These are phyloP conservation scores for Himantopus leucocephalus DNA, from an alignment of 2,113 vertebrate genomes.

Conservation along the genomic window DNA sequence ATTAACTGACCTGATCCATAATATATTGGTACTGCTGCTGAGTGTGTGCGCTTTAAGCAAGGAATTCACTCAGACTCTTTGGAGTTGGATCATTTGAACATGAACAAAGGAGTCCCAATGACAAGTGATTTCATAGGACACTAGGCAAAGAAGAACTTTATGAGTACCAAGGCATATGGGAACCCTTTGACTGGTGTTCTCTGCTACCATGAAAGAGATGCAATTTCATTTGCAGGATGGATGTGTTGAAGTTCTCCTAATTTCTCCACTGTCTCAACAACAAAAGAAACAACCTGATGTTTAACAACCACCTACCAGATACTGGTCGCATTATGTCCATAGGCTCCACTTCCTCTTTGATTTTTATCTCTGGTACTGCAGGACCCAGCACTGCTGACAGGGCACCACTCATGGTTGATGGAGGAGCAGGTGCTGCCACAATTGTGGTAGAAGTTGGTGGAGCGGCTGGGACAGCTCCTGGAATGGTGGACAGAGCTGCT, in stretches of 20 bases:
- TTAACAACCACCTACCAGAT: slow-evolving; percentile 69
- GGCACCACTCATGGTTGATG: slow-evolving; percentile 80
- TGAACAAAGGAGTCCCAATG: background rate
- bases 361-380: slow-evolving; percentile 85
- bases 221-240: background rate
- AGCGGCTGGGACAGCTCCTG: slow-evolving; percentile 81
- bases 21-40: background rate
- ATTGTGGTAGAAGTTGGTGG: slow-evolving; percentile 82
- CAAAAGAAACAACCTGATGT: background rate
- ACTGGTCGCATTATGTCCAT: slow-evolving; percentile 84
- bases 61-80: background rate
- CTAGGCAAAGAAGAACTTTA: background rate
- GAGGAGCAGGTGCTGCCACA: slow-evolving; percentile 85
- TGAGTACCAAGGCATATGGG: background rate
- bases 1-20: background rate
- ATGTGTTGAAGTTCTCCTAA: background rate
- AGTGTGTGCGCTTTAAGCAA: fast-evolving
- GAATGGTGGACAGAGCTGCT: slow-evolving; percentile 81
- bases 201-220: background rate
- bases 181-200: background rate
- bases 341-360: slow-evolving; percentile 90
- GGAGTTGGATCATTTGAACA: background rate
- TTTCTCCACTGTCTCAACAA: background rate
- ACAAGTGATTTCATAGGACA: background rate
- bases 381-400: slow-evolving; percentile 83